Base-by-base conservation (phyloP, 1,140 invertebrate species). In the Thaumetopoea pityocampa region DNA sequence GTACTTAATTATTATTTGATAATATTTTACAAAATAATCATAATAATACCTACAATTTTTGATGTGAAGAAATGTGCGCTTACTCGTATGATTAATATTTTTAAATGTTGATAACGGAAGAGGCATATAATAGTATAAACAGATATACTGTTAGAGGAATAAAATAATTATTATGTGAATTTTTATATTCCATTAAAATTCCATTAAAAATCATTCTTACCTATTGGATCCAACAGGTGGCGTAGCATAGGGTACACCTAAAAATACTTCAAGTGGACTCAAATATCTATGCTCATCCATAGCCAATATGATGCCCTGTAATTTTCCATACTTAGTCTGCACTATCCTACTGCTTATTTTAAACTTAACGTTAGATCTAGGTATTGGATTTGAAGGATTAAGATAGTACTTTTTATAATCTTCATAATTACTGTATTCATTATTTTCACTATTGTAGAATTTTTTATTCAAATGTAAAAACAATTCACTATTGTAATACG, bases 181-280 rank as follows among this genome's bases (percentile, higher is more conserved):
- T n/a, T n/a, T n/a, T n/a, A n/a, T n/a, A n/a, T n/a, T n/a, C n/a
- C n/a, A n/a, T n/a, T n/a, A n/a, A n/a, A n/a, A n/a, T n/a, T n/a
- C n/a, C n/a, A n/a, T n/a, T n/a, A 32, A 26, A 16, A 15, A 10
- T 37, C 5, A 44, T 27, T 44, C 82, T 67, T 54, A 88, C 88
- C 90, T 80, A 68, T 97, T 94, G 20, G 91, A 91, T 56, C 95
- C 93, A 19, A 92, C 91, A 2, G 96, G 96, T 5, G 97, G 93
- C 11, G 95, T 95, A 2, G 97, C 97, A 79, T 98, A 99, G 1
- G 96, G 96, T 36, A 98, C 94, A 2, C 97, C 97, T 26, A 98
- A 89, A 83, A 96, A 99, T 32, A 96, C 93, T 82, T 97, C 94
- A 15, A 93, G 86, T 56, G 91, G 89, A 76, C 90, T 91, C 23